Conservation (phyloP, 2,888 invertebrate species). For the Sclerodermus sp. region DNA sequence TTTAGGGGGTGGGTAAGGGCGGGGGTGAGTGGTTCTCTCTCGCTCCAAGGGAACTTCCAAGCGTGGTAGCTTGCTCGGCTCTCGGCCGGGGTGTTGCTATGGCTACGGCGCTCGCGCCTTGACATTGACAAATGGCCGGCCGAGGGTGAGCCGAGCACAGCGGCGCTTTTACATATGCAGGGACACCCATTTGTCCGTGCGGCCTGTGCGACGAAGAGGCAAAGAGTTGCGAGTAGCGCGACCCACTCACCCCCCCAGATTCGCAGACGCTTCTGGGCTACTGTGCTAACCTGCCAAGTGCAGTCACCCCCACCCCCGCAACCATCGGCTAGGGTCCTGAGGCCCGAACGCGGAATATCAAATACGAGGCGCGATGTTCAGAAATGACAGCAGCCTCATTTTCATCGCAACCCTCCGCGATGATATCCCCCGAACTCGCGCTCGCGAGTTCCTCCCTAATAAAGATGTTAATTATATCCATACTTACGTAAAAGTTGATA, state of each 20-base stretch:
- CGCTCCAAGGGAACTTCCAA: constrained; percentile 28
- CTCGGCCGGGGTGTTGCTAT: constrained; percentile 52
- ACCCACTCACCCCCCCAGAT: constrained; percentile 14
- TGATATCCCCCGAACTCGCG: no score
- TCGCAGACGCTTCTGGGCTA: constrained; percentile 29
- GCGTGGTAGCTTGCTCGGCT: constrained; percentile 20
- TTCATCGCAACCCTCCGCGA: no score
- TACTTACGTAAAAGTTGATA: no score
- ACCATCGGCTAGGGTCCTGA: background rate
- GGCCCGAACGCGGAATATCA: background rate
- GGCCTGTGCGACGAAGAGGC: constrained; percentile 21
- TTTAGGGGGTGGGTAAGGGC: constrained; percentile 24
- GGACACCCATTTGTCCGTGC: constrained; percentile 58
- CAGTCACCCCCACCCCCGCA: background rate
- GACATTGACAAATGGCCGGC: constrained; percentile 58
- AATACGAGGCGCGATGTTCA: no score
- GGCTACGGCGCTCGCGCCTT: constrained; percentile 58
- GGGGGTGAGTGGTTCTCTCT: constrained; percentile 23
- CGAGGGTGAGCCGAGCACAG: constrained; percentile 57
- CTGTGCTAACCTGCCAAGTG: constrained; percentile 24
- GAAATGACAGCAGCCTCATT: no score
- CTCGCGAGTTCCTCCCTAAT: no score
- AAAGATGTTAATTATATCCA: no score
- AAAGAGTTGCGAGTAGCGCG: constrained; percentile 10
- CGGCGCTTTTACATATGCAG: constrained; percentile 59